Conservation (phyloP, 2,797 vertebrate species). For the Crax fasciolata region DNA sequence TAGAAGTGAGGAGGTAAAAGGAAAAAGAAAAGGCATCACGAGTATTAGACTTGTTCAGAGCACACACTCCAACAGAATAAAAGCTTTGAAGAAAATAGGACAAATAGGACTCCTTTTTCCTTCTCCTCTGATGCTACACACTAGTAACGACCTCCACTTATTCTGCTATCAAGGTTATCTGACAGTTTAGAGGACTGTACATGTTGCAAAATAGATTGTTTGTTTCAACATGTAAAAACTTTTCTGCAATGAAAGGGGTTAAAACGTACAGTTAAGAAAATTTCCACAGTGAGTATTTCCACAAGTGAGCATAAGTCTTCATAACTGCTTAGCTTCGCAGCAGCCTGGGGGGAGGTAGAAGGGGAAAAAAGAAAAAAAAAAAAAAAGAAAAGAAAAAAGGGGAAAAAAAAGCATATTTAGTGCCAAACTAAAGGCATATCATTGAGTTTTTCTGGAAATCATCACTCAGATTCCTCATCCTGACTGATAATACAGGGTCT, state of each 20-base stretch:
- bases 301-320: constrained; percentile 41
- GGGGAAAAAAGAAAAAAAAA: background rate
- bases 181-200: background rate
- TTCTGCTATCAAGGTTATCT: background rate
- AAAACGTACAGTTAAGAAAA: constrained; percentile 32
- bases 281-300: constrained; percentile 18
- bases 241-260: constrained; percentile 27
- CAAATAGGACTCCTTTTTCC: background rate
- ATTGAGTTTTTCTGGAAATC: background rate
- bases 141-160: background rate
- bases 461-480: background rate
- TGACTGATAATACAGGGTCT: background rate
- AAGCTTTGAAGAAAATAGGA: background rate
- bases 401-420: background rate
- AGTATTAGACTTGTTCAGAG: background rate
- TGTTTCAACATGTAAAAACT: background rate
- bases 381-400: background rate
- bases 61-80: background rate
- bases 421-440: background rate
- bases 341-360: background rate
- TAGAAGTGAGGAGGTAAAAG: background rate
- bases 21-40: background rate
- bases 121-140: background rate
- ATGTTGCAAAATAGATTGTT: background rate
- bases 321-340: constrained; percentile 50